Evolutionary conservation across 2,888 invertebrate species (phyloP).

Genomic region (Rhyacophila evoluta): DNA sequence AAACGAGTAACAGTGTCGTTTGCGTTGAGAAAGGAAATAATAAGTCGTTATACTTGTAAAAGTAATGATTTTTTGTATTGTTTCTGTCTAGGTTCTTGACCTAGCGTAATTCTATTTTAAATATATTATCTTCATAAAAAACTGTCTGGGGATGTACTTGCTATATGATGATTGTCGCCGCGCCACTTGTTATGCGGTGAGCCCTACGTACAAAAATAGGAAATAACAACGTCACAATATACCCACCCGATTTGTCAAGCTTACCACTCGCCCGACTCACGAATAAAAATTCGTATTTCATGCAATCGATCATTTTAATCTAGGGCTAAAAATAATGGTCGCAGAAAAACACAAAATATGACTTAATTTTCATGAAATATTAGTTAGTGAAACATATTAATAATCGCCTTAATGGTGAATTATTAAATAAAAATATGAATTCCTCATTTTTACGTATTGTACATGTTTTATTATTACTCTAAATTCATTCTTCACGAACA

Average conservation of each 20-base stretch:
- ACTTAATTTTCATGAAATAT: neutral
- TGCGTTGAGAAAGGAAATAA: neutral
- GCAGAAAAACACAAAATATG: neutral
- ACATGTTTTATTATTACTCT: no score
- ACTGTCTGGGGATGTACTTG: conserved; percentile 53
- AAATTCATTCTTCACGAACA: no score
- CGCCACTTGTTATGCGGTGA: conserved; percentile 34
- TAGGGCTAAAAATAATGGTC: neutral
- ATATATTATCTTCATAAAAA: conserved; percentile 48
- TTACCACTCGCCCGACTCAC: neutral
- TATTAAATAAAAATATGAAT: neutral
- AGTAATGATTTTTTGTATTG: conserved; percentile 1
- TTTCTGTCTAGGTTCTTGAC: conserved; percentile 51
- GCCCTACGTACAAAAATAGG: conserved; percentile 29
- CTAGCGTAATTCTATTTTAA: conserved; percentile 53
- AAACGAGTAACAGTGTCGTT: neutral
- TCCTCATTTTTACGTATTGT: no score
- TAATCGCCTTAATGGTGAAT: neutral
- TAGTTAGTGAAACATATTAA: neutral
- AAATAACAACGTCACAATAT: conserved; percentile 17
- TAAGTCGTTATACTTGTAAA: neutral
- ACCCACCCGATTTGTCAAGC: conserved; percentile 16
- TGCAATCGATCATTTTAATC: conserved; percentile 13
- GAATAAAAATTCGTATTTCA: neutral
- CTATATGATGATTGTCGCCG: conserved; percentile 17